These are phyloP conservation scores for Drosophila vallismaia DNA, from an alignment of 2,888 invertebrate species.

Conservation along the genomic window DNA sequence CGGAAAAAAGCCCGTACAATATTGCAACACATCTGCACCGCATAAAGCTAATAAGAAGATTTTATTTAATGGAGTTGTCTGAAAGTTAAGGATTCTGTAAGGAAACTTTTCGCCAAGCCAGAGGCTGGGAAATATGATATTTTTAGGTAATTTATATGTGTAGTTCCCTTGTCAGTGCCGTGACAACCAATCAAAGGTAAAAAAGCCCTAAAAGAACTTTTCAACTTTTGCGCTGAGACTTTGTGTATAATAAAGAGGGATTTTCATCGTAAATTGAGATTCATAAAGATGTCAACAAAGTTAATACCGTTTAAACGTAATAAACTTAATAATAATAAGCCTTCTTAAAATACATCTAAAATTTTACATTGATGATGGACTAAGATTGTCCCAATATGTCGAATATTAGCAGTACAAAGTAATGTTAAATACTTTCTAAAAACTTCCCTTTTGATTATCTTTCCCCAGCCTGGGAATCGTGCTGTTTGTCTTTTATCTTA, in stretches of 20 bases:
- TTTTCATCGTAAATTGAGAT: constrained; percentile 2
- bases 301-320: neutral
- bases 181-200: constrained; percentile 40
- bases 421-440: constrained; percentile 5
- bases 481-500: constrained; percentile 32
- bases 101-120: constrained; percentile 9
- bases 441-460: constrained; percentile 34
- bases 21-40: constrained; percentile 12
- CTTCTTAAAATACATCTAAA: neutral
- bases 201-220: constrained; percentile 19
- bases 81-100: constrained; percentile 18
- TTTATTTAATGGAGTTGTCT: constrained; percentile 17
- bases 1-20: constrained; percentile 6
- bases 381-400: too few relatives aligned
- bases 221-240: constrained; percentile 15
- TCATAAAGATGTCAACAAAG: constrained; percentile 4
- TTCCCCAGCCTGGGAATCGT: constrained; percentile 14
- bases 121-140: constrained; percentile 19
- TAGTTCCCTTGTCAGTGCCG: constrained; percentile 31
- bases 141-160: constrained; percentile 25
- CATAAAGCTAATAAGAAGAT: constrained; percentile 22
- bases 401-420: too few relatives aligned
- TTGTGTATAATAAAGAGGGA: constrained; percentile 12
- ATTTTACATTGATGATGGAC: neutral
- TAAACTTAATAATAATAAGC: neutral